Conservation (phyloP, 1,140 invertebrate genomes). For the Papilio glaucus region DNA sequence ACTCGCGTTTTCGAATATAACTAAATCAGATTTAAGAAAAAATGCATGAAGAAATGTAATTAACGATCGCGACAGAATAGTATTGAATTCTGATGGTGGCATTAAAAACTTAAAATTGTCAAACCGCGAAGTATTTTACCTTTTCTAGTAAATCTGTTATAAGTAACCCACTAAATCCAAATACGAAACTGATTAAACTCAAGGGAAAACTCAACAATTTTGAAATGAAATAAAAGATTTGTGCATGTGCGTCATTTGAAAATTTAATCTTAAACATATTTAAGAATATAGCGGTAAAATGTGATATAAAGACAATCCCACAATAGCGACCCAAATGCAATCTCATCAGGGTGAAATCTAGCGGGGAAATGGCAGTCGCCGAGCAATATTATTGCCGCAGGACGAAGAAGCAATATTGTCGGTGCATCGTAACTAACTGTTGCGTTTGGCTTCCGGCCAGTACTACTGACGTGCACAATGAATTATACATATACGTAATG, state of each 20-base stretch:
- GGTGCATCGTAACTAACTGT: conserved; percentile 63
- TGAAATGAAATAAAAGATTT: too few species aligned
- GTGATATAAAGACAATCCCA: conserved; percentile 22
- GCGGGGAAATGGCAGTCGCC: background rate
- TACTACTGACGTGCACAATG: conserved; percentile 49
- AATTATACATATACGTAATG: conserved; percentile 50
- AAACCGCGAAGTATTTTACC: too few species aligned
- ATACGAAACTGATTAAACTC: too few species aligned
- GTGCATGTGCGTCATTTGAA: background rate
- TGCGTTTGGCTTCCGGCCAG: conserved; percentile 61
- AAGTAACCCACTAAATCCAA: too few species aligned
- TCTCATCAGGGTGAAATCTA: conserved; percentile 19
- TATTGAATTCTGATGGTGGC: too few species aligned
- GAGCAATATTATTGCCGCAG: conserved; percentile 17
- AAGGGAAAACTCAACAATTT: too few species aligned
- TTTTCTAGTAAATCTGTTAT: too few species aligned
- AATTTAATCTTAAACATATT: background rate
- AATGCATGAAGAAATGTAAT: too few species aligned
- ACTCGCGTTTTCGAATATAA: too few species aligned
- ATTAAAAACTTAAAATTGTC: too few species aligned
- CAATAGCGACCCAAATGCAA: background rate
- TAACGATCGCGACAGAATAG: too few species aligned
- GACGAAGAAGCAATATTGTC: conserved; percentile 29
- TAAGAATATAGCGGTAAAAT: conserved; percentile 25
- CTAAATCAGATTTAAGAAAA: too few species aligned